These are phyloP conservation scores for Metellina segmentata DNA, from an alignment of 2,888 invertebrate species.

Conservation along the genomic window DNA sequence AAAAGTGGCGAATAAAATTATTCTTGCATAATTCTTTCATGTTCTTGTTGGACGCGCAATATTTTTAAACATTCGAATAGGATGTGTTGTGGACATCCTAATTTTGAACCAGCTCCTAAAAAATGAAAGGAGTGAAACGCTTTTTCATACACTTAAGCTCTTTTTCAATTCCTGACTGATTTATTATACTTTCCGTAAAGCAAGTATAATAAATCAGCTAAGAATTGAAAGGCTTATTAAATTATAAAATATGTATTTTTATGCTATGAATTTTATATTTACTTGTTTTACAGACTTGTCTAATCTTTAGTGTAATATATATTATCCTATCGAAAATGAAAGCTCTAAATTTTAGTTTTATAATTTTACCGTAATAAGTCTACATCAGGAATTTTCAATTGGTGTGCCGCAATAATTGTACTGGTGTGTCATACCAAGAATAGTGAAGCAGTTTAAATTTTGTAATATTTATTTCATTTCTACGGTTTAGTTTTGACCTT, in stretches of 20 bases:
- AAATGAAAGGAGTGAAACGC: not conserved
- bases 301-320: not conserved
- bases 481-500: too few species aligned
- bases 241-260: not conserved
- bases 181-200: not conserved
- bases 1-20: too few species aligned
- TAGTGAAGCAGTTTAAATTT: too few species aligned
- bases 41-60: not conserved
- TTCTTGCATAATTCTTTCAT: not conserved
- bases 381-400: too few species aligned
- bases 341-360: too few species aligned
- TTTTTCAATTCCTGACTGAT: not conserved
- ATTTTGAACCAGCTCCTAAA: not conserved
- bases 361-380: too few species aligned
- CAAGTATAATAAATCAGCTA: not conserved
- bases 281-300: not conserved
- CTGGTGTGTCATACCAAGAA: too few species aligned
- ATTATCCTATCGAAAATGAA: not conserved
- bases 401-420: too few species aligned
- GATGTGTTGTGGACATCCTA: not conserved
- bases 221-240: not conserved
- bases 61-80: not conserved
- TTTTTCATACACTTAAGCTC: not conserved
- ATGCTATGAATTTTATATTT: not conserved
- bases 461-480: too few species aligned